Percentiles rank a stretch among this genome's conserved stretches.
Evolutionary conservation across 2,113 vertebrate genomes (phyloP).

Genomic region (Phyllostomus hastatus): DNA sequence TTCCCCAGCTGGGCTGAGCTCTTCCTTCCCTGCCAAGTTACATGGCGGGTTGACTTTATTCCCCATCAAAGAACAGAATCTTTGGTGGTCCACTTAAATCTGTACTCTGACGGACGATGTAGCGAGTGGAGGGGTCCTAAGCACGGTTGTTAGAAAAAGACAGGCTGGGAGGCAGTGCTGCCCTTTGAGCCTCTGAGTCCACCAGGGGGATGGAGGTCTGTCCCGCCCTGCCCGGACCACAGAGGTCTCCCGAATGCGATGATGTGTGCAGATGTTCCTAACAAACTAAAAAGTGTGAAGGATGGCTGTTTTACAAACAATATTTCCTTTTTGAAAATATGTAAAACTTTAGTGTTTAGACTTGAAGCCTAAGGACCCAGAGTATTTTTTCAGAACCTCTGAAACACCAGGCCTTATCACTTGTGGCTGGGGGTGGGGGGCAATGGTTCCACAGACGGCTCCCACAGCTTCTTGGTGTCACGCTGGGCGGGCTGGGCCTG

Average conservation of each 20-base stretch:
- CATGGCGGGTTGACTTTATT: background rate
- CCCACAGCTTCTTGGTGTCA: background rate
- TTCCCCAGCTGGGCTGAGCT: background rate
- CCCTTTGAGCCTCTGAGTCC: background rate
- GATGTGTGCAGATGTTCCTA: background rate
- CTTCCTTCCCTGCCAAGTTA: background rate
- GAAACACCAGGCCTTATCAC: background rate
- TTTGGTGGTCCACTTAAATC: background rate
- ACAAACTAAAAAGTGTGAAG: background rate
- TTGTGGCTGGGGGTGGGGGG: background rate
- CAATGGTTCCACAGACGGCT: background rate
- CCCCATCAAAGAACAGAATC: background rate
- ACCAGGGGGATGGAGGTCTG: background rate
- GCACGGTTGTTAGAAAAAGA: background rate
- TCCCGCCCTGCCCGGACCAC: no score
- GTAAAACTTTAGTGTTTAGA: background rate
- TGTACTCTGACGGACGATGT: background rate
- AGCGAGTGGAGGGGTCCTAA: background rate
- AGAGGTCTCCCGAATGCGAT: background rate
- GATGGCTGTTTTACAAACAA: background rate
- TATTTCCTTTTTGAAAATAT: background rate
- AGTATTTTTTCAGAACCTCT: background rate
- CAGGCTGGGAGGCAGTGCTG: background rate
- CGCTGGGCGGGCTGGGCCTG: background rate
- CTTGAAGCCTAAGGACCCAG: background rate